Conservation (phyloP, 2,113 vertebrate species). For the Notiomystis cincta region DNA sequence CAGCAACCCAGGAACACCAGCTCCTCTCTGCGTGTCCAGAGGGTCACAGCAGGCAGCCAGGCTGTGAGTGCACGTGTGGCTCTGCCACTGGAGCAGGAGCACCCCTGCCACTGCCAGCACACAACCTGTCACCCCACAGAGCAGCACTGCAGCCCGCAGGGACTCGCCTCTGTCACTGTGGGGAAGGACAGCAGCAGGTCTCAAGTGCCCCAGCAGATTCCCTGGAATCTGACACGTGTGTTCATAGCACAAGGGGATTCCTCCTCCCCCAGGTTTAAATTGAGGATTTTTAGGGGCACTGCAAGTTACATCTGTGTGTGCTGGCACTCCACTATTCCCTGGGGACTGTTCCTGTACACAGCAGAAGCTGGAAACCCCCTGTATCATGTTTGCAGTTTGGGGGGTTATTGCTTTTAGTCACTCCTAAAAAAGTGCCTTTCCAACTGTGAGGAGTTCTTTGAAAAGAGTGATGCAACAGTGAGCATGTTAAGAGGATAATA, state of each 20-base stretch:
- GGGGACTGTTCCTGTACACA: not conserved
- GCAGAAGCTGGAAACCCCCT: not conserved
- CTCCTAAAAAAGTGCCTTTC: not conserved
- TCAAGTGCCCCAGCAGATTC: not conserved
- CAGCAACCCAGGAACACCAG: not conserved
- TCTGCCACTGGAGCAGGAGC: not conserved
- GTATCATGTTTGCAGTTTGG: fast-evolving
- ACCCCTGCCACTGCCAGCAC: not conserved
- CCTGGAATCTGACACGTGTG: fast-evolving
- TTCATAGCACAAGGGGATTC: not conserved
- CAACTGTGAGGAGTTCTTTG: not conserved
- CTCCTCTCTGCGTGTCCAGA: fast-evolving
- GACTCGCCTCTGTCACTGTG: not conserved
- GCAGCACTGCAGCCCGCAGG: not conserved
- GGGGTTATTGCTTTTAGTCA: not conserved
- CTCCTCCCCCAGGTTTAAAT: not conserved
- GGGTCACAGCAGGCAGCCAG: not conserved
- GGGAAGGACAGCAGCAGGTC: not conserved
- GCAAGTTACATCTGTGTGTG: not conserved
- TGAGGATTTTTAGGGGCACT: not conserved
- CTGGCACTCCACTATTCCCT: not conserved
- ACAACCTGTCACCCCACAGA: not conserved
- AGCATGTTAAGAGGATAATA: not conserved
- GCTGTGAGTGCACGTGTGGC: fast-evolving
- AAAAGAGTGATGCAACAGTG: not conserved